Evolutionary conservation across 1,140 invertebrate species (phyloP).

Genomic region (Streblospio benedicti): DNA sequence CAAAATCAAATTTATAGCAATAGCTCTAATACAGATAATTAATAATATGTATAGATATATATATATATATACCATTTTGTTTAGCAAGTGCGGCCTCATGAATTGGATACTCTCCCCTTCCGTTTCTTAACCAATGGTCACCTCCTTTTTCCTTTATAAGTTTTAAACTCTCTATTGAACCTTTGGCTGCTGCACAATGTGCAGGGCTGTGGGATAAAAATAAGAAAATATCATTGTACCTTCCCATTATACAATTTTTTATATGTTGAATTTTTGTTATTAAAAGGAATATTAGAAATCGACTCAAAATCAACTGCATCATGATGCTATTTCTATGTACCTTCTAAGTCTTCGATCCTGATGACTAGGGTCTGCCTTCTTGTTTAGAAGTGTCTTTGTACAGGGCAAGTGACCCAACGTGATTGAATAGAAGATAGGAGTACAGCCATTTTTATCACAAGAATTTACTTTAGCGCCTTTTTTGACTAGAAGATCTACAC

Average conservation of each 20-base stretch:
- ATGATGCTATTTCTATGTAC: slow-evolving; percentile 47
- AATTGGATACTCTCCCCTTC: slow-evolving; percentile 78
- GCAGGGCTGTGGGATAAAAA: slow-evolving; percentile 53
- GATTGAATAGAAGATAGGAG: slow-evolving; percentile 89
- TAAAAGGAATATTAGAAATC: not conserved
- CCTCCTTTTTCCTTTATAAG: slow-evolving; percentile 65
- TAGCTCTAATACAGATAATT: not conserved
- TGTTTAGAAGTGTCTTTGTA: slow-evolving; percentile 74
- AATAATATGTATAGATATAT: not conserved
- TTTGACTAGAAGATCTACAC: slow-evolving; percentile 73
- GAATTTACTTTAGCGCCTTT: slow-evolving; percentile 61
- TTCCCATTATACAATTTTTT: not conserved
- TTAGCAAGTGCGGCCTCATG: slow-evolving; percentile 92
- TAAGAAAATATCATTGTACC: not conserved
- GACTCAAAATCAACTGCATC: not conserved
- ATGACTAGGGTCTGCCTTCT: slow-evolving; percentile 80
- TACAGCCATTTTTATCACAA: slow-evolving; percentile 72
- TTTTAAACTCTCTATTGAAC: slow-evolving; percentile 76
- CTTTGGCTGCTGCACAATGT: slow-evolving; percentile 89
- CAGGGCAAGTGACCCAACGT: slow-evolving; percentile 90
- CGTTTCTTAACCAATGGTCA: slow-evolving; percentile 85
- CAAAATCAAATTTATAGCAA: not conserved
- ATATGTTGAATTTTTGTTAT: not conserved
- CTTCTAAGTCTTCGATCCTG: slow-evolving; percentile 85
- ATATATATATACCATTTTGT: slow-evolving; percentile 55